Evolutionary conservation across 1,140 invertebrate species (phyloP).

Genomic region (Cataglyphis hispanica): DNA sequence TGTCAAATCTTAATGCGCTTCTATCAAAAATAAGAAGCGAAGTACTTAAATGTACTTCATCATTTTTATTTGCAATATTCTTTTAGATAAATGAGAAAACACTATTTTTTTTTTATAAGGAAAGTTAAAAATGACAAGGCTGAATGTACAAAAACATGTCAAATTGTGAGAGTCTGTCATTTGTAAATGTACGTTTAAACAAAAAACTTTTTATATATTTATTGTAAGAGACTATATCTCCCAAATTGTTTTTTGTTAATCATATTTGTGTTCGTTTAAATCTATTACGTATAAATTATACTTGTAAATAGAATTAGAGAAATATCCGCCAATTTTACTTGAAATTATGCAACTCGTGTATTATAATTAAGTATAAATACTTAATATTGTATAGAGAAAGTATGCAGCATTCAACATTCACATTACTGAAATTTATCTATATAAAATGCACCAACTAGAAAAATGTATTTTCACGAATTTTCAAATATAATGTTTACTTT

Average conservation of each 20-base stretch:
- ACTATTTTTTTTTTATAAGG: neutral
- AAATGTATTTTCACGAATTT: slow-evolving; percentile 47
- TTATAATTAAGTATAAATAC: slow-evolving; percentile 23
- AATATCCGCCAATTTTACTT: slow-evolving; percentile 32
- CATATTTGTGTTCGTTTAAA: neutral
- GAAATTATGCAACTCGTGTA: neutral
- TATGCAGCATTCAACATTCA: slow-evolving; percentile 27
- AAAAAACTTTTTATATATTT: slow-evolving; percentile 28
- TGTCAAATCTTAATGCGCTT: neutral
- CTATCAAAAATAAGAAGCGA: neutral
- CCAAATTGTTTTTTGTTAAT: neutral
- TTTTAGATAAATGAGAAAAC: neutral
- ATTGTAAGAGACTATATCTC: neutral
- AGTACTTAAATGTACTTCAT: slow-evolving; percentile 16
- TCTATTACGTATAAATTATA: neutral
- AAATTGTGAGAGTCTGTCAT: slow-evolving; percentile 21
- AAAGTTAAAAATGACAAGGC: neutral
- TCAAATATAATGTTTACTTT: slow-evolving; percentile 47
- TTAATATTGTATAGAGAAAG: slow-evolving; percentile 16
- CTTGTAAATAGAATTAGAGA: slow-evolving; percentile 22
- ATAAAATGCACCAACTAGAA: slow-evolving; percentile 13
- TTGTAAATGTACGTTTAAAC: neutral
- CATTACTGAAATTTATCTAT: neutral
- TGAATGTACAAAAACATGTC: slow-evolving; percentile 11
- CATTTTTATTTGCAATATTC: slow-evolving; percentile 21